Evolutionary conservation across 2,113 vertebrate genomes (phyloP).

Genomic region (Oryzias melastigma): DNA sequence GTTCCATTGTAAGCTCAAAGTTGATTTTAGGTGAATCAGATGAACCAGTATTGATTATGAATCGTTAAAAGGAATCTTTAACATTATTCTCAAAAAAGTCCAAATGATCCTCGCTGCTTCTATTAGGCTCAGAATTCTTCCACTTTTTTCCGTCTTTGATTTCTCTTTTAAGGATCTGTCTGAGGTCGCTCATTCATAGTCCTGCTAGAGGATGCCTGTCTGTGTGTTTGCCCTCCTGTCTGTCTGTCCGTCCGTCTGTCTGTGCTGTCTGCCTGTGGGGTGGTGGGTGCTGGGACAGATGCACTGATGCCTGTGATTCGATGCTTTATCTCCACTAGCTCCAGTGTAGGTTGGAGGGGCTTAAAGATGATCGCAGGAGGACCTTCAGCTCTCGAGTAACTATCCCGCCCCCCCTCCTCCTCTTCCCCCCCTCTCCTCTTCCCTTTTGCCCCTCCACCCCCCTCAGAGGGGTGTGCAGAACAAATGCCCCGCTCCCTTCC

Average conservation of each 20-base stretch:
- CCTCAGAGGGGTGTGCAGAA: slow-evolving; percentile 82
- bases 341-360: slow-evolving; percentile 99
- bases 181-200: slow-evolving; percentile 17
- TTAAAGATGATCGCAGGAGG: slow-evolving; percentile 99
- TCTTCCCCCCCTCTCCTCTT: slow-evolving; percentile 34
- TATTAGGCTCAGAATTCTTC: slow-evolving; percentile 8
- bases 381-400: slow-evolving; percentile 99
- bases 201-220: slow-evolving; percentile 56
- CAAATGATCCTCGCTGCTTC: neutral
- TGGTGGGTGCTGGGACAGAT: slow-evolving; percentile 78
- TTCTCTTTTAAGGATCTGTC: slow-evolving; percentile 1
- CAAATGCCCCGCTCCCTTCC: slow-evolving; percentile 82
- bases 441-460: slow-evolving; percentile 40
- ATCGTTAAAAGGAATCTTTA: too few relatives aligned
- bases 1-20: too few relatives aligned
- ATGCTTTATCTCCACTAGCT: slow-evolving; percentile 90
- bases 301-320: slow-evolving; percentile 80
- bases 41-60: too few relatives aligned
- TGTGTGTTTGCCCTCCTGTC: slow-evolving; percentile 57
- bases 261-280: slow-evolving; percentile 83
- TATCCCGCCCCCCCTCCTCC: slow-evolving; percentile 86
- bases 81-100: neutral
- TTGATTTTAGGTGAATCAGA: too few relatives aligned
- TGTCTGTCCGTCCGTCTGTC: slow-evolving; percentile 33
- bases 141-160: slow-evolving; percentile 9